Conservation (phyloP, 2,797 vertebrate genomes). For the Pygocentrus nattereri region DNA sequence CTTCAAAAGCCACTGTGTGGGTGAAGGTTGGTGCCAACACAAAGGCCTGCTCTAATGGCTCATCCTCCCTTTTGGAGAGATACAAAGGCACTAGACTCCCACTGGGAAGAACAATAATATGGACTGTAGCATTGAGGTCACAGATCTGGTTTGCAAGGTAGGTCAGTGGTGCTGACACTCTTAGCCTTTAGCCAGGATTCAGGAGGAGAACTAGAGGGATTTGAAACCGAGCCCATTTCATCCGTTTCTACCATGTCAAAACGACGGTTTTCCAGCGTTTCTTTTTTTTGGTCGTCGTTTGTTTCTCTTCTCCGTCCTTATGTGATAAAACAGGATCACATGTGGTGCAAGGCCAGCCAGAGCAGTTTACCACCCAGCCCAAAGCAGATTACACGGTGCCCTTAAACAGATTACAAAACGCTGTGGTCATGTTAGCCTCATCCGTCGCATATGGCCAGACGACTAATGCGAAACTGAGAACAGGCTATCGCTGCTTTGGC, state of each 20-base stretch:
- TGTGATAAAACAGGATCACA: constrained; percentile 67
- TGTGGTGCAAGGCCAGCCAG: constrained; percentile 72
- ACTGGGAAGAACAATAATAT: constrained; percentile 65
- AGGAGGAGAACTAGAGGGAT: background rate
- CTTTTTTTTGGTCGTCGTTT: background rate
- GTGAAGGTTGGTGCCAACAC: constrained; percentile 4
- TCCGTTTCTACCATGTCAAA: background rate
- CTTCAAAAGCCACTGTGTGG: constrained; percentile 20
- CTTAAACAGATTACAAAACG: constrained; percentile 66
- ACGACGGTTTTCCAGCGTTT: background rate
- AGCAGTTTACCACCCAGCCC: constrained; percentile 71
- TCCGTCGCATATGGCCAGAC: constrained; percentile 71
- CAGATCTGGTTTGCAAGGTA: constrained; percentile 3
- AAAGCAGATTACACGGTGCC: constrained; percentile 69
- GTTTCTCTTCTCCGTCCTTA: constrained; percentile 7
- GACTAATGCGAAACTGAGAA: constrained; percentile 73
- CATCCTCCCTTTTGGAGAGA: constrained; percentile 66
- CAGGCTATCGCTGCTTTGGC: constrained; percentile 57
- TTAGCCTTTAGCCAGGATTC: background rate
- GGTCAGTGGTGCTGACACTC: background rate
- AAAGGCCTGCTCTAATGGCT: constrained; percentile 44
- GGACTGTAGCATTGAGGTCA: constrained; percentile 59
- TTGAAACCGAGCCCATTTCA: background rate
- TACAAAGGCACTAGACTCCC: constrained; percentile 70
- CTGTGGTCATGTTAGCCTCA: constrained; percentile 73